phyloP scores from a whole-genome alignment of 2,888 invertebrate genomes.

The Nebria salina region DNA sequence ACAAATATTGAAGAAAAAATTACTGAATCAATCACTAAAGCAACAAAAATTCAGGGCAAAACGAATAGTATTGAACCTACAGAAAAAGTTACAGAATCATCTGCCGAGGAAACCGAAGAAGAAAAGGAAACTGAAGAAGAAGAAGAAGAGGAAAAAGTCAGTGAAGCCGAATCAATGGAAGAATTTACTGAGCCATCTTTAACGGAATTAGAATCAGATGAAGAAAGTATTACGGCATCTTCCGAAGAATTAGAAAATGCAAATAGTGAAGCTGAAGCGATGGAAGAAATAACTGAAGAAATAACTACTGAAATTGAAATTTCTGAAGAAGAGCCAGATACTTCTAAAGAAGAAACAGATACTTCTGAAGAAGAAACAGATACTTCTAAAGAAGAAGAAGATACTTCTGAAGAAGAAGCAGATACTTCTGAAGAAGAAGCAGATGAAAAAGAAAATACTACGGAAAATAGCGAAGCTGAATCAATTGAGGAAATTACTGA shows the following conservation, averaged over 20 bases:
- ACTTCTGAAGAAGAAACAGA: too few species aligned
- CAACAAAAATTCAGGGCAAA: too few species aligned
- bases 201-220: background rate
- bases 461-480: slow-evolving; percentile 9
- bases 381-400: too few species aligned
- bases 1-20: background rate
- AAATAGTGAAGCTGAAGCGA: slow-evolving; percentile 13
- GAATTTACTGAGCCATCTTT: background rate
- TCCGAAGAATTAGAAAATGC: slow-evolving; percentile 8
- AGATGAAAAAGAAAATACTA: background rate
- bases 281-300: slow-evolving; percentile 4
- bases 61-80: too few species aligned
- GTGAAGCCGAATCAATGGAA: slow-evolving; percentile 11
- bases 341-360: too few species aligned
- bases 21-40: background rate
- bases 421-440: slow-evolving; percentile 2
- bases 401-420: too few species aligned
- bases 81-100: too few species aligned
- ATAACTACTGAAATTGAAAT: too few species aligned
- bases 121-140: slow-evolving; percentile 10
- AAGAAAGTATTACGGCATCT: background rate
- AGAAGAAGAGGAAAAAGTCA: slow-evolving; percentile 18
- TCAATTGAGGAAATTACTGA: background rate
- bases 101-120: background rate
- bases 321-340: too few species aligned